Conservation (phyloP, 2,888 invertebrate species). For the Cerceris rybyensis region DNA sequence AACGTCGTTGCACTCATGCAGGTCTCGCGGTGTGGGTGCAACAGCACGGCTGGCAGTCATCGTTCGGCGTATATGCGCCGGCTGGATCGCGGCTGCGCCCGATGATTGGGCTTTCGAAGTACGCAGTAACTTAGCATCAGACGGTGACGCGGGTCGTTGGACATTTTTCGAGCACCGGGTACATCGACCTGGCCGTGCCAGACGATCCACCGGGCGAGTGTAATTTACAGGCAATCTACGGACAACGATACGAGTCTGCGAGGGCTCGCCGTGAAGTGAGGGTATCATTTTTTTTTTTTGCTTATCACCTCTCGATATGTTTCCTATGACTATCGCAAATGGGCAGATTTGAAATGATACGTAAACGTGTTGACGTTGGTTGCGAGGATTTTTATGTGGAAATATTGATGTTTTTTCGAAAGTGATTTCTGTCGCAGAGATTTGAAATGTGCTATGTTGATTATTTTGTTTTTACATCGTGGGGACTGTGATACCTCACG, state of each 20-base stretch:
- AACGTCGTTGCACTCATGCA: background rate
- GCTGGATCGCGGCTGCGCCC: constrained; percentile 60
- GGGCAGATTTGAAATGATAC: background rate
- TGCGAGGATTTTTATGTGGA: background rate
- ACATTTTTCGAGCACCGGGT: constrained; percentile 59
- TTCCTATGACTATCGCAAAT: background rate
- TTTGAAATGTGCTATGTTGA: no score
- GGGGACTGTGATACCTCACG: no score
- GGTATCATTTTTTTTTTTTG: constrained; percentile 52
- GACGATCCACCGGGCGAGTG: constrained; percentile 51
- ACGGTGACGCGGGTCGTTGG: constrained; percentile 46
- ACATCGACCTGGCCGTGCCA: constrained; percentile 55
- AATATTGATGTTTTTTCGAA: background rate
- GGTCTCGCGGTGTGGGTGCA: constrained; percentile 12
- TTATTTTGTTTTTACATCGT: no score
- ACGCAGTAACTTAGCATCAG: constrained; percentile 45
- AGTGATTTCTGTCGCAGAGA: no score
- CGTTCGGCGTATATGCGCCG: constrained; percentile 60
- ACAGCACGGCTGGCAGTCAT: constrained; percentile 70
- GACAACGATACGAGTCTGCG: constrained; percentile 28
- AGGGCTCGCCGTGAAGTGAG: constrained; percentile 41
- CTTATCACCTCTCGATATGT: constrained; percentile 31
- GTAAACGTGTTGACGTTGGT: background rate
- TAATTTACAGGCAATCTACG: constrained; percentile 61
- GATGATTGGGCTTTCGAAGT: constrained; percentile 49